Evolutionary conservation across 2,113 vertebrate species (phyloP), one percentile per base, ranked within the genome.

Genomic region (Trachemys scripta): DNA sequence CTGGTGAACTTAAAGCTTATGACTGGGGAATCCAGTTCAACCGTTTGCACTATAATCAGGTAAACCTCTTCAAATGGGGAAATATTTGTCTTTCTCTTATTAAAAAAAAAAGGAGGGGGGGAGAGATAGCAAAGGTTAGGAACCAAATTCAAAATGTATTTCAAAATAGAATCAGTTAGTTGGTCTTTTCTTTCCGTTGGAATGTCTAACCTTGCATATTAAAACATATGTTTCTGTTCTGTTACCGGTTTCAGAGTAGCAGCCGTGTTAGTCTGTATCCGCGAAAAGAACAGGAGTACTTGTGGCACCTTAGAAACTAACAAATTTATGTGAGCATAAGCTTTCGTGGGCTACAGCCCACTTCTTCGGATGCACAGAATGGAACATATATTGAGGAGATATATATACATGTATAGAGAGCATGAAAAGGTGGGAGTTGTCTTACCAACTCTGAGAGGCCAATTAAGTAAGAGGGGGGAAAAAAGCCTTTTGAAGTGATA

Each of bases 41-140:
- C 98, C 97, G 92, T 94, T 97, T 95, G 49, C 98, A 96, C 95
- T 99, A 99, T 91, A 98, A 98, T 93, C 98, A 99, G 98, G 99
- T 99, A 97, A 95, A 59, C 1, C 25, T 7, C 47, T 84, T 10
- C 38, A n/a, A 3, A 2, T 2, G 8, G 82, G 47, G 51, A 50
- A 7, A 19, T 35, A 8, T 19, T 1, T 5, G 1, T 35, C 53
- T 59, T 88, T 31, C 22, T 53, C 45, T 19, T 17, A 14, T 4
- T 13, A 2, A 14, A 22, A 13, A 50, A 13, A 50, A 45, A 49
- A 83, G 6, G 4, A 16, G 45, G 16, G 4, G 19, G 31, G 8
- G 62, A 8, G 14, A 31, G 62, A 35, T 19, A n/a, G 17, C 2
- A 13, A 16, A 62, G 59, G 27, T n/a, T 69, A 69, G 35, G 62